Evolutionary conservation across 2,113 vertebrate genomes (phyloP), one percentile per base, ranked within the genome.

Genomic region (Scomber scombrus): DNA sequence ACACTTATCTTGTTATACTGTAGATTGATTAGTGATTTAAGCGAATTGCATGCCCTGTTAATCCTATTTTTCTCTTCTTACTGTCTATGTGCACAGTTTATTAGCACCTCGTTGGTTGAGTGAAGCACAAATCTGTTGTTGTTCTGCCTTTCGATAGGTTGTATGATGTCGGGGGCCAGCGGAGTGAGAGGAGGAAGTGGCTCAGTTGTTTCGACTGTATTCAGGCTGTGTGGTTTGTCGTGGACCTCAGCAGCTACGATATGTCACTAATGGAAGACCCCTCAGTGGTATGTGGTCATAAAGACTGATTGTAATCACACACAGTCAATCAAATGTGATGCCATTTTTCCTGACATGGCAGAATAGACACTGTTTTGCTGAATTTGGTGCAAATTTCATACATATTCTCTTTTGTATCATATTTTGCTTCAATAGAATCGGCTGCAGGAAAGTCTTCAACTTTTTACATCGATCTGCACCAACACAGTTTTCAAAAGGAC

Each of bases 121-220:
- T 66, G 2, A 52, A 51, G 29, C 23, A 2, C 34, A 18, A 12
- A 4, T 78, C 12, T 46, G 0, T 2, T 43, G 63, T 70, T 15
- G 18, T 15, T 65, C 40, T 47, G 3, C 5, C 13, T 55, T n/a
- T 78, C 55, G 19, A 19, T 85, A 95, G 95, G 74, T 71, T 95
- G 73, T 95, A 93, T 67, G 95, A 96, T 49, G 92, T 96, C 2
- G 93, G 93, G 1, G 92, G 89, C 14, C 94, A 94, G 89, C 73
- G 84, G 11, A 94, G 90, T 18, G 80, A 87, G 73, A 89, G 86
- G 70, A 93, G 87, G 82, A 95, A 94, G 86, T 96, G 95, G 94
- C 89, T 95, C 7, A 73, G 81, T 81, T 95, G 89, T 83, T 96
- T 95, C 18, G 94, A 95, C 69, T 75, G 86, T 43, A 84, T 95